Conservation (phyloP, 2,113 vertebrate species). For the Megaleporinus macrocephalus region DNA sequence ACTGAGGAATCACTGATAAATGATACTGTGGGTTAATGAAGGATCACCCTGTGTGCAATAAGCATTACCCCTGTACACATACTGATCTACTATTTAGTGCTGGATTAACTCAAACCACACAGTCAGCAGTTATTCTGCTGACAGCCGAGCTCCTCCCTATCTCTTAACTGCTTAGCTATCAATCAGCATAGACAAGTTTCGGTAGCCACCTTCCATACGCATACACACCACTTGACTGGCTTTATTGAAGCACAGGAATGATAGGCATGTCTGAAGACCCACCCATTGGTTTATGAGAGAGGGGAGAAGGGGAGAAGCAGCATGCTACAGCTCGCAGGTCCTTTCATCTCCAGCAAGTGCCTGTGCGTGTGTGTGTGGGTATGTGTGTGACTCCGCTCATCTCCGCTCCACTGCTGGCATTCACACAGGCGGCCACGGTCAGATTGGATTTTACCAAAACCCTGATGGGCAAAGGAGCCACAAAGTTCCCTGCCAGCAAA, state of each 20-base stretch:
- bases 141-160: neutral
- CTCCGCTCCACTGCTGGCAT: conserved; percentile 40
- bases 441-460: conserved; percentile 43
- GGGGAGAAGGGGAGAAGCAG: conserved; percentile 11
- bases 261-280: conserved; percentile 40
- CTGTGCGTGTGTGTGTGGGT: conserved; percentile 27
- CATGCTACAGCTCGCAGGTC: conserved; percentile 44
- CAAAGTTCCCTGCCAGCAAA: conserved; percentile 34
- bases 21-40: neutral
- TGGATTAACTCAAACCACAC: neutral
- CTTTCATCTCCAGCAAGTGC: conserved; percentile 35
- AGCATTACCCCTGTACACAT: neutral
- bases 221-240: conserved; percentile 27
- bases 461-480: conserved; percentile 34
- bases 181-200: conserved; percentile 28
- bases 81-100: neutral
- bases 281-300: conserved; percentile 26
- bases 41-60: conserved; percentile 2
- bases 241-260: conserved; percentile 42
- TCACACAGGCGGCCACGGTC: conserved; percentile 36
- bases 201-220: conserved; percentile 31
- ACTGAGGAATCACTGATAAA: too few species aligned
- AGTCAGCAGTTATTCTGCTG: conserved; percentile 28
- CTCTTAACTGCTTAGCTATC: conserved; percentile 9
- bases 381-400: conserved; percentile 34